Evolutionary conservation across 2,888 invertebrate genomes (phyloP), one percentile per base, ranked within the genome.

Genomic region (Cistogaster globosa): DNA sequence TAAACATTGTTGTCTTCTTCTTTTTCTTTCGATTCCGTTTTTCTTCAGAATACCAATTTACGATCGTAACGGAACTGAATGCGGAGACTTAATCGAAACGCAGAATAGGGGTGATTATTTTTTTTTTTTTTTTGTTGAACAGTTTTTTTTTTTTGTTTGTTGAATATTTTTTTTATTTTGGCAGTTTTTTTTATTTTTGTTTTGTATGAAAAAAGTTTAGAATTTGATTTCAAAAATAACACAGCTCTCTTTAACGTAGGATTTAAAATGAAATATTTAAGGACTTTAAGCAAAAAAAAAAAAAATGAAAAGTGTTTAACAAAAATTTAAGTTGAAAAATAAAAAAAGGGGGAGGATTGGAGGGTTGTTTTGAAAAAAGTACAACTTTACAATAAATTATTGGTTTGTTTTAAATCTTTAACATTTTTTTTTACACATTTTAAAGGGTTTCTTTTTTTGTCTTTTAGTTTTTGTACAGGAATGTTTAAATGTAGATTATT

Each of bases 401-500:
- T 26, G 32, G 51, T 14, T 20, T 51, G 16, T 69, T 60, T 67
- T 48, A 4, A 16, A 48, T 48, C 14, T 48, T 18, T 45, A 69
- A 75, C 51, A 65, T 76, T 72, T 78, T 32, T 32, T 32, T 72
- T 78, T 53, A 69, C 60, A 78, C 36, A 63, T 32, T 68, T 79
- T 60, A 65, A 80, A 58, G 36, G 72, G 36, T 1, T 38, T 80
- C n/a, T 60, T 11, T 42, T 2, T 11, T 42, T 68, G 48, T 79
- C 68, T 78, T 76, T 45, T 75, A 16, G 20, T 63, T 58, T 69
- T 88, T 89, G 87, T 90, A 89, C 90, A 91, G 91, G 91, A 91
- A 91, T 91, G 91, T 91, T 89, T 89, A 89, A 89, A 88, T 89
- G 81, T 87, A 79, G 69, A 69, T 77, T 77, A 84, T 75, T 81